Base-by-base conservation (phyloP, 30 jellyfish, hydroid and myxozoan genomes). In the Nemopilema nomurai region DNA sequence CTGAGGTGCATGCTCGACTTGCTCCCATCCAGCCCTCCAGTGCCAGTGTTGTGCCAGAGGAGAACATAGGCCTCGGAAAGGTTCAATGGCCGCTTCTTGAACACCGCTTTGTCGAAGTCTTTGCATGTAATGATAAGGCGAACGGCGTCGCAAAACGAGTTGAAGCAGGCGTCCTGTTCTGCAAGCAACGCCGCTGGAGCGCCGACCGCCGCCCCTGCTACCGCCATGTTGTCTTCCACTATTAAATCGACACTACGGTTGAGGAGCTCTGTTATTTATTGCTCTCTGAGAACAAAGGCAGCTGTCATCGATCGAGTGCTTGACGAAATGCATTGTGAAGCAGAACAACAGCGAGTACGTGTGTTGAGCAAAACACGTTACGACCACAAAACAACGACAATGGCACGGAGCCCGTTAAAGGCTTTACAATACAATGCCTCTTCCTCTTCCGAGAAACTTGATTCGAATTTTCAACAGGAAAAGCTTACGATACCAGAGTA, bases 31-130 rank as follows among this genome's bases (percentile, higher is more conserved):
- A 89, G 26, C 51, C 83, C 81, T 3, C 96, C 96, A 74, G 89
- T 89, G 52, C 89, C 92, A 7, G 88, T 29, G 76, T 89, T 89
- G 64, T 89, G 96, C 96, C 96, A 89, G 69, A 81, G 22, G 74
- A 89, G 51, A 28, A 83, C 89, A 53, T 89, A 89, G 62, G 96
- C 91, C 76, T 89, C 96, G 27, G 96, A 89, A 1, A 89, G 85
- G 67, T 80, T 67, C 74, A 89, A 28, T 18, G 83, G 85, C 69
- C 96, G 72, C 51, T 41, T 81, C 51, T 62, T 50, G 86, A 89
- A 80, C 16, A 82, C 81, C 52, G 76, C 80, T 19, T 74, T 68
- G 78, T 89, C 89, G 81, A 80, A 89, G 41, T 81, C 90, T 21
- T 89, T 80, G 69, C 89, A 76, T 27, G 96, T 89, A 31, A 89